Evolutionary conservation across 1,140 invertebrate species (phyloP), one percentile per base, ranked within the genome.

Genomic region (Psilanteris sp.): DNA sequence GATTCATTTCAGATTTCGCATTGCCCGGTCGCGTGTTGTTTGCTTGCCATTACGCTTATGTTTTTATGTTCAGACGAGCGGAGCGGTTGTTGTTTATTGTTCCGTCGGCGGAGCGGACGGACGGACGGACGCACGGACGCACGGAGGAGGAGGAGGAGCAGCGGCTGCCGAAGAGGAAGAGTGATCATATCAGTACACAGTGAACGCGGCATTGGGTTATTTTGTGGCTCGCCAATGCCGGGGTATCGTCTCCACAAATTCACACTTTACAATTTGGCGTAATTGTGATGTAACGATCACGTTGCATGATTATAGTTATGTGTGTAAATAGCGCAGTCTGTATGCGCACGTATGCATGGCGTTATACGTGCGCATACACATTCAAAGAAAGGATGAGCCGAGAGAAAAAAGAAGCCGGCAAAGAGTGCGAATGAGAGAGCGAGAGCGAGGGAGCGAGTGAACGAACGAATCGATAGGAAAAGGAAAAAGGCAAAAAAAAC

Each of bases 141-240:
- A n/a, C n/a, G n/a, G n/a, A n/a, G n/a, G n/a, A n/a, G n/a, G n/a
- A n/a, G n/a, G 39, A 43, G n/a, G 1, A 15, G 15, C 24, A 29
- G 9, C 11, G 10, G 34, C 14, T 9, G 36, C 32, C 4, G 46
- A 29, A 32, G 48, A 71, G 32, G 46, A 27, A 43, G 54, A 64
- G 68, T 72, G 59, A 72, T 70, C 71, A 72, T 75, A 75, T 78
- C 71, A 75, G 71, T 71, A 70, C 57, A 72, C 57, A 52, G 70
- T 61, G 66, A 70, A 68, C 52, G 57, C 59, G 55, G 54, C 46
- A 55, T 73, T 62, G 22, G 55, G 48, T 77, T 50, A 14, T 48
- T 37, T 64, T 34, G 43, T 66, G 55, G 46, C 22, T 57, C 54
- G 44, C 37, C 61, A 64, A 70, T 68, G 68, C 67, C 59, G 64